phyloP scores from a whole-genome alignment of 2,113 vertebrate genomes.

The Sinocyclocheilus anophthalmus region DNA sequence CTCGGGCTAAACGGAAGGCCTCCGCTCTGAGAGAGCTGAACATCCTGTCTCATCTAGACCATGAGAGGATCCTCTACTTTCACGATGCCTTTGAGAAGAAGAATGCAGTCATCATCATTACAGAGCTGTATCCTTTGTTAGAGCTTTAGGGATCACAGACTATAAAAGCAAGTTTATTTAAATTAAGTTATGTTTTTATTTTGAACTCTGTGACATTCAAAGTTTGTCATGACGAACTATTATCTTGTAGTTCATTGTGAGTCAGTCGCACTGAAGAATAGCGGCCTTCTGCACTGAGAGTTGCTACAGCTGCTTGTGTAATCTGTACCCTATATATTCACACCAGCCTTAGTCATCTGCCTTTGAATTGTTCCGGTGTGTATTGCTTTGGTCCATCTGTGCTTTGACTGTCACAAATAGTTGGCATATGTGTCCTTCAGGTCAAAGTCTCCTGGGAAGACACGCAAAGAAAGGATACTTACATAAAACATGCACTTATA shows the following conservation, averaged over 20 bases:
- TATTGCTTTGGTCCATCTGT: neutral
- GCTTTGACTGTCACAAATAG: constrained; percentile 19
- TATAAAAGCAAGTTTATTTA: neutral
- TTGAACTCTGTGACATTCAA: neutral
- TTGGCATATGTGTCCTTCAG: neutral
- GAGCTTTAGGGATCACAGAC: neutral
- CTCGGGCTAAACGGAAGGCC: constrained; percentile 86
- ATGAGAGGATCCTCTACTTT: constrained; percentile 89
- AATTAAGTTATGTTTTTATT: neutral
- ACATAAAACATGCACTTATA: neutral
- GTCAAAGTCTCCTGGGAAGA: neutral
- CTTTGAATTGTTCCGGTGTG: neutral
- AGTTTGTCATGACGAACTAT: neutral
- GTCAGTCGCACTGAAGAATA: neutral
- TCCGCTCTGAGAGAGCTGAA: constrained; percentile 85
- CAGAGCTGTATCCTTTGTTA: constrained; percentile 88
- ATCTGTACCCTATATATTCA: neutral
- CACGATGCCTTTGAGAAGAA: constrained; percentile 96
- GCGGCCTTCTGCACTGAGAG: neutral
- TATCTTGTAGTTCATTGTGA: neutral
- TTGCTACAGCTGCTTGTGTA: constrained; percentile 14
- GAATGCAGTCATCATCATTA: constrained; percentile 87
- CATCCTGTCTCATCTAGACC: constrained; percentile 88
- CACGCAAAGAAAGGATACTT: neutral
- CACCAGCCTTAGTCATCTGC: neutral